Base-by-base conservation (phyloP, 2,797 vertebrate genomes). In the Falco columbarius region DNA sequence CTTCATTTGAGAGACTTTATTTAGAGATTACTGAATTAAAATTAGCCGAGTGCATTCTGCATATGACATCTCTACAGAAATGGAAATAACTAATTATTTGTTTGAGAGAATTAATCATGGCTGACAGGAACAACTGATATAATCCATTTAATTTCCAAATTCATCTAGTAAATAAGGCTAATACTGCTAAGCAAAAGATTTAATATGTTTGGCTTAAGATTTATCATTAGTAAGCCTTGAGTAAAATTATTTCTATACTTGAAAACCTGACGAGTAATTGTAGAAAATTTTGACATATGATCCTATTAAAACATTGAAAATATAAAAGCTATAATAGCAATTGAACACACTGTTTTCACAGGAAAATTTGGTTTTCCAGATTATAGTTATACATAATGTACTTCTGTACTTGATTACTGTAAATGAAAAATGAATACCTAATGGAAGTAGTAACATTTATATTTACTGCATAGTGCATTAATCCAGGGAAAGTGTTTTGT, bases 11-110 rank as follows among this genome's bases (percentile, higher is more conserved):
- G 68, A 87, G 19, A 32, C 26, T 86, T 86, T 91, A 51, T 77
- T 86, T 49, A 81, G 14, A 66, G 19, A 66, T 75, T 46, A 54
- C 11, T 59, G 27, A 88, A 81, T 62, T 74, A 59, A 92, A 94
- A 86, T 75, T 1, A 91, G 24, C 34, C 71, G 44, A 70, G 14
- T 26, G 15, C 23, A 86, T 79, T 81, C 46, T 75, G 11, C 23
- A 42, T 22, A 12, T 80, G 58, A 55, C 34, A 75, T 18, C 15
- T 82, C 30, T 76, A 68, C 72, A 92, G 29, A 73, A 81, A 86
- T 6, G 7, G 36, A 94, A 95, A 95, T 49, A 95, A 40, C 18
- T 76, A 85, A 79, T 95, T 96, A 82, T 83, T 90, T 89, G 10
- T 89, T 49, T 71, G 42, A 82, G 49, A 52, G 21, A 91, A 71